Base-by-base conservation (phyloP, 1,140 invertebrate genomes). In the Nephotettix cincticeps region DNA sequence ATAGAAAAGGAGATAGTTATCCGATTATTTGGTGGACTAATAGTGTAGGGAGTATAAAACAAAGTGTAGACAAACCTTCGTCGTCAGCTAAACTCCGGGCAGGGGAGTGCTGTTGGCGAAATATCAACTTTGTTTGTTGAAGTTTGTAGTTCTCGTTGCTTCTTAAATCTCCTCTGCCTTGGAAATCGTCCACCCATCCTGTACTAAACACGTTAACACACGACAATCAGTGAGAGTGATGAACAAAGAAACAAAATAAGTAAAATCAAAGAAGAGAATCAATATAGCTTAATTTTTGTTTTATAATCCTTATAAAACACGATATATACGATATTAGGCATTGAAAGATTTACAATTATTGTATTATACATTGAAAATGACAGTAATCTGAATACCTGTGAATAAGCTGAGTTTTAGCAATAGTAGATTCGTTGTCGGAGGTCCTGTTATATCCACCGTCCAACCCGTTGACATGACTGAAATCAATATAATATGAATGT, bases 31-130 rank as follows among this genome's bases (percentile, higher is more conserved):
- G 9, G 23, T 6, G 17, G 27, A 14, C 65, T 9, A 30, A 47
- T 13, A 1, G 17, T 14, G 27, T 32, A 25, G 19, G 21, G 9
- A 13, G n/a, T 27, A 36, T 21, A 28, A 0, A 4, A 25, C 21
- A 25, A 40, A 13, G 0, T 32, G 21, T 32, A 28, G 25, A 19
- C 64, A 75, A 73, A 83, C 82, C 81, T 75, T 83, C 82, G 79
- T 78, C 83, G 74, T 83, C 81, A 6, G 76, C 77, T 36, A 84
- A 73, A 73, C 82, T 83, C 56, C 82, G 81, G 27, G 79, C 73
- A 0, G 82, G 83, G 51, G 77, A 82, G 71, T 73, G 81, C 17
- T 72, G 78, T 43, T 75, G n/a, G n/a, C n/a, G 32, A 17, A 43
- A 67, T 1, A 21, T 67, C n/a, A 45, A 67, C 32, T 67, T 6